phyloP scores from a whole-genome alignment of 2,113 vertebrate genomes.

The Leptobrachium leishanense region DNA sequence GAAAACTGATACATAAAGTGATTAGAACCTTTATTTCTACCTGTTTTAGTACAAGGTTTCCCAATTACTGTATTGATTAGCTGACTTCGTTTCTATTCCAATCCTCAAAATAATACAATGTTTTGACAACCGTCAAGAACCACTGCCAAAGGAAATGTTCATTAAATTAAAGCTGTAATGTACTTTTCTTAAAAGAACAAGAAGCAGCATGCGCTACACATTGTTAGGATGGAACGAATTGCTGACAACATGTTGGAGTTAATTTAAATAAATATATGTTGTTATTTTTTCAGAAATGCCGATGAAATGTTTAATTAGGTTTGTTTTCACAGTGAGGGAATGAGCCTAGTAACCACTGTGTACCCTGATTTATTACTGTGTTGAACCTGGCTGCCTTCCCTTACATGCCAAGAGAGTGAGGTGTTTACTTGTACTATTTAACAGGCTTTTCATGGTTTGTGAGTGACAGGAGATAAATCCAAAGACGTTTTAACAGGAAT shows the following conservation, averaged over 20 bases:
- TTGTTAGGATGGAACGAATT: not conserved
- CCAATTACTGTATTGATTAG: not conserved
- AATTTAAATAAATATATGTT: not conserved
- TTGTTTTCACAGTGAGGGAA: not conserved
- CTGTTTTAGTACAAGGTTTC: not conserved
- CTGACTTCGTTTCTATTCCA: not conserved
- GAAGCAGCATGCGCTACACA: not conserved
- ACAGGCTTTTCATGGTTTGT: not conserved
- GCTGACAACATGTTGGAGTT: not conserved
- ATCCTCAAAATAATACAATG: not conserved
- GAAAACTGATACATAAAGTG: no score
- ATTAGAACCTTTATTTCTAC: not conserved
- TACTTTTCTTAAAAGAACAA: not conserved
- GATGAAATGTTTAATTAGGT: not conserved
- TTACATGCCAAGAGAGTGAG: conserved; percentile 10
- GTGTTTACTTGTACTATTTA: not conserved
- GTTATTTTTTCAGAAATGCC: not conserved
- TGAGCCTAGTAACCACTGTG: not conserved
- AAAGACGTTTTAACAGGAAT: no score
- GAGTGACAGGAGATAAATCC: no score
- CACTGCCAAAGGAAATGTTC: not conserved
- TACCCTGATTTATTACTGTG: not conserved
- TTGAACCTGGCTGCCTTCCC: not conserved
- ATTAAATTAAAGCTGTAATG: not conserved
- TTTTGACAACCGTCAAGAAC: not conserved